Evolutionary conservation across 2,888 invertebrate genomes (phyloP).

Genomic region (Globia sparganii): DNA sequence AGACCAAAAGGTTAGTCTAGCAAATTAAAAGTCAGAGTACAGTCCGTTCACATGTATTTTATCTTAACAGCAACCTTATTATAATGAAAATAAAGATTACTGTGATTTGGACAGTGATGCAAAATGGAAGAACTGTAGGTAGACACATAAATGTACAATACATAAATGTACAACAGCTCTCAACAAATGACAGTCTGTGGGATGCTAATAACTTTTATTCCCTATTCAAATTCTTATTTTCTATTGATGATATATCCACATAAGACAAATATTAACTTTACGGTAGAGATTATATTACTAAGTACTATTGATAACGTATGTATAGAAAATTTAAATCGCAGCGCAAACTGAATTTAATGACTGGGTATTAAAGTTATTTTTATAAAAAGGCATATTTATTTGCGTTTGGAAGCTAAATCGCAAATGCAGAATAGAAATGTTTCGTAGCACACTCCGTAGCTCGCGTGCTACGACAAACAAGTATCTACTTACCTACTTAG

Average conservation of each 20-base stretch:
- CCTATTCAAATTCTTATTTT: not conserved
- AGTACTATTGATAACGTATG: not conserved
- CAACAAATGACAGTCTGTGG: not conserved
- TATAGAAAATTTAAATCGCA: not conserved
- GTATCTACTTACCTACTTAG: not conserved
- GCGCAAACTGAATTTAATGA: not conserved
- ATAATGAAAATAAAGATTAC: too few relatives aligned
- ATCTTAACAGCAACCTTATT: too few relatives aligned
- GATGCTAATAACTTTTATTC: not conserved
- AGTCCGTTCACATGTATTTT: too few relatives aligned
- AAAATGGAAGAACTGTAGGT: not conserved
- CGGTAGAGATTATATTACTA: not conserved
- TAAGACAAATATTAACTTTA: not conserved
- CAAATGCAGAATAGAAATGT: not conserved
- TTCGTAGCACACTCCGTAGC: conserved; percentile 1
- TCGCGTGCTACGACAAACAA: not conserved
- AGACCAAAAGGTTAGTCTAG: too few relatives aligned
- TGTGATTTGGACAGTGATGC: too few relatives aligned
- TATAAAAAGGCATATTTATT: not conserved
- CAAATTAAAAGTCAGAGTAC: too few relatives aligned
- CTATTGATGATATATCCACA: not conserved
- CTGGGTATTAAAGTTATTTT: not conserved
- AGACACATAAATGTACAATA: too few relatives aligned
- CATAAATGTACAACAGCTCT: too few relatives aligned
- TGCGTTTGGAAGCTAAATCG: not conserved